Conservation (phyloP, 2,113 vertebrate species). For the Triplophysa rosa region DNA sequence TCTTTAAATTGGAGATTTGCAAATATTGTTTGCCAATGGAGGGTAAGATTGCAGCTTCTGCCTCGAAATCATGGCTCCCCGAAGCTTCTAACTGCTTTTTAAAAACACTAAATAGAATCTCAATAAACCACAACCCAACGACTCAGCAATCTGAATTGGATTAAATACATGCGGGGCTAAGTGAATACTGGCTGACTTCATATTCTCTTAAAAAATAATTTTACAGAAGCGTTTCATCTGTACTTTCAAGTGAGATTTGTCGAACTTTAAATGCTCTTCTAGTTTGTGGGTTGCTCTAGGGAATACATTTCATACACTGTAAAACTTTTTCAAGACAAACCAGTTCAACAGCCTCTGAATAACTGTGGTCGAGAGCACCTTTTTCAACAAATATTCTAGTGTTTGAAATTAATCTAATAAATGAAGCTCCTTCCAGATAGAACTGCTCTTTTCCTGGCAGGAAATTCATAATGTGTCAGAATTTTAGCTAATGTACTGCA, state of each 20-base stretch:
- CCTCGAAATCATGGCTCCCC: not conserved
- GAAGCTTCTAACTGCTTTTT: conserved; percentile 20
- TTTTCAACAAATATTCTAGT: not conserved
- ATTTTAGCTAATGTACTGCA: too few relatives aligned
- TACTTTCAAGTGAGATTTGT: conserved; percentile 22
- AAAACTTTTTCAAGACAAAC: conserved; percentile 21
- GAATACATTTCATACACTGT: conserved; percentile 5
- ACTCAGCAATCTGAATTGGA: conserved; percentile 24
- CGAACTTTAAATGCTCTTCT: conserved; percentile 17
- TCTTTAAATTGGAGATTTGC: conserved; percentile 38
- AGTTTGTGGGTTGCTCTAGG: not conserved
- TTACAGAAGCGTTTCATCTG: conserved; percentile 4
- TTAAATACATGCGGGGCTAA: conserved; percentile 21
- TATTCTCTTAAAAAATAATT: conserved; percentile 5
- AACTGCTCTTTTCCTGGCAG: too few relatives aligned
- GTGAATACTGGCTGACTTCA: conserved; percentile 13
- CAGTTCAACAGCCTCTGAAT: conserved; percentile 12
- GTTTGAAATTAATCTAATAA: not conserved
- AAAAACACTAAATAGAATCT: conserved; percentile 29
- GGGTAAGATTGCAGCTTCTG: conserved; percentile 27
- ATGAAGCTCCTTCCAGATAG: too few relatives aligned
- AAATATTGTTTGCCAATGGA: conserved; percentile 37
- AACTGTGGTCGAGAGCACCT: not conserved
- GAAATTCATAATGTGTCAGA: too few relatives aligned
- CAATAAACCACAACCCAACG: not conserved